Evolutionary conservation across 1,140 invertebrate species (phyloP).

Genomic region (Sipha flava): DNA sequence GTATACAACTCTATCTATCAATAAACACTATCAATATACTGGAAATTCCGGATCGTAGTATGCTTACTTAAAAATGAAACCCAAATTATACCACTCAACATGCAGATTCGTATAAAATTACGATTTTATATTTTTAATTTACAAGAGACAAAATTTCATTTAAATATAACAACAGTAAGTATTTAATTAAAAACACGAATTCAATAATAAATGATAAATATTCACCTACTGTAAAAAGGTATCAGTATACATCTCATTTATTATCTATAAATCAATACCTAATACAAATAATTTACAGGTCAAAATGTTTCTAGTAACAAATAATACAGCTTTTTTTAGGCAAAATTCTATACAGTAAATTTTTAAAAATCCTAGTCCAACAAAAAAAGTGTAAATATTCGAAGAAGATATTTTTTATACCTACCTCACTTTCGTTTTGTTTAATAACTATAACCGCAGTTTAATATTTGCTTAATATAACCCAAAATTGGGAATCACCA

Average conservation of each 20-base stretch:
- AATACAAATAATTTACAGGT: no score
- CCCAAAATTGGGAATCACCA: neutral
- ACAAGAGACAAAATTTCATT: no score
- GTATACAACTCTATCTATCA: neutral
- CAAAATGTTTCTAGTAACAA: no score
- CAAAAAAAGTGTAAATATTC: neutral
- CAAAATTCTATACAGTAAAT: neutral
- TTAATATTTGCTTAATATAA: neutral
- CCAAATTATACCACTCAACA: neutral
- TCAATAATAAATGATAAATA: no score
- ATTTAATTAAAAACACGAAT: no score
- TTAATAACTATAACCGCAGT: neutral
- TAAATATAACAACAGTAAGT: no score
- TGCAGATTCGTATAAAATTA: no score
- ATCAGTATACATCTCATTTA: no score
- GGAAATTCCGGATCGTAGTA: neutral
- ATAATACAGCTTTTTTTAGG: no score
- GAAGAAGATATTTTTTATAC: neutral
- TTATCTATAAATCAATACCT: no score
- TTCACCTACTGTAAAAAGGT: no score
- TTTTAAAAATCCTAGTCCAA: neutral
- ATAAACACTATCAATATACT: neutral
- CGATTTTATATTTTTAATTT: no score
- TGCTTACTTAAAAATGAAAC: neutral
- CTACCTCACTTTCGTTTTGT: slow-evolving; percentile 8